Evolutionary conservation across 2,888 invertebrate genomes (phyloP).

Genomic region (Sturmia bella): DNA sequence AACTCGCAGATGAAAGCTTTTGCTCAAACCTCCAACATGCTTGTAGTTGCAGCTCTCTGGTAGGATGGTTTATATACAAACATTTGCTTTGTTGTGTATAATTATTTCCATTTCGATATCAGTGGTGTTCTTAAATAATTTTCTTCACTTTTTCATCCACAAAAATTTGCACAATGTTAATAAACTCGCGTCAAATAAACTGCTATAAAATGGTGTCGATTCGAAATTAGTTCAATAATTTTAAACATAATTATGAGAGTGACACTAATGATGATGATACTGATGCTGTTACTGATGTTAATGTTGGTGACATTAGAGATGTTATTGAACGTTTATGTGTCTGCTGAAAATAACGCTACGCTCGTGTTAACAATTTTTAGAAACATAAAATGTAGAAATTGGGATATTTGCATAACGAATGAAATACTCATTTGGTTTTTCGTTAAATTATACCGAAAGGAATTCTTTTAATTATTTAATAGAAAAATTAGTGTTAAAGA

Average conservation of each 20-base stretch:
- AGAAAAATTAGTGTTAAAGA: no score
- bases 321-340: constrained; percentile 4
- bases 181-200: not conserved
- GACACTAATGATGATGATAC: not conserved
- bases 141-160: not conserved
- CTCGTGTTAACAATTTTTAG: constrained; percentile 12
- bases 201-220: constrained; percentile 12
- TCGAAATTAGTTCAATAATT: constrained; percentile 20
- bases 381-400: not conserved
- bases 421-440: no score
- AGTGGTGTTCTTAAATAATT: no score
- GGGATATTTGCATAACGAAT: no score
- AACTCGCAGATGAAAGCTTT: no score
- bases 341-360: not conserved
- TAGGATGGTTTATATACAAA: no score
- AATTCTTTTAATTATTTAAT: no score
- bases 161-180: not conserved
- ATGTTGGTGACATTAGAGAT: constrained; percentile 30
- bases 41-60: no score
- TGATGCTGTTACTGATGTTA: not conserved
- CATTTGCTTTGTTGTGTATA: no score
- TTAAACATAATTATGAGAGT: constrained; percentile 11
- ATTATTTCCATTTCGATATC: no score
- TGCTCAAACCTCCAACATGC: no score
- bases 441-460: no score